Evolutionary conservation across 1,140 invertebrate species (phyloP).

Genomic region (Mycetomoellerius zeteki): DNA sequence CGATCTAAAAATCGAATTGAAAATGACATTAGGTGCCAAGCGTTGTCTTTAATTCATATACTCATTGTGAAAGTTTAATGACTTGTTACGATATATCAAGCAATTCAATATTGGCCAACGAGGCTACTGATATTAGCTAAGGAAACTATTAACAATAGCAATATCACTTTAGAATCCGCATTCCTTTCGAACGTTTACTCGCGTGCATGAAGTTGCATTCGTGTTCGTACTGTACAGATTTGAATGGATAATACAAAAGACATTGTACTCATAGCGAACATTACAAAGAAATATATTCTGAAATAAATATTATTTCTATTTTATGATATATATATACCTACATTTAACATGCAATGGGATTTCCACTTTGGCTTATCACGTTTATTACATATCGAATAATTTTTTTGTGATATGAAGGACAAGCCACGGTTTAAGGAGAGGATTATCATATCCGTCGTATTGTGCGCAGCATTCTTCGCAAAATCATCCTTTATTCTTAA

Average conservation of each 20-base stretch:
- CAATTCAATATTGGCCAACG: slow-evolving; percentile 72
- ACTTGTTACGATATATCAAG: slow-evolving; percentile 66
- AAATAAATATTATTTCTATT: slow-evolving; percentile 23
- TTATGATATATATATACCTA: not conserved
- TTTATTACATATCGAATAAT: not conserved
- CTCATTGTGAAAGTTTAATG: slow-evolving; percentile 65
- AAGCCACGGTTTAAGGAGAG: not conserved
- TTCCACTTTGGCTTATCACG: not conserved
- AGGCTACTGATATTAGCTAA: slow-evolving; percentile 53
- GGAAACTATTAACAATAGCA: slow-evolving; percentile 64
- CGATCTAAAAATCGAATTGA: slow-evolving; percentile 35
- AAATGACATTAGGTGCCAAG: slow-evolving; percentile 42
- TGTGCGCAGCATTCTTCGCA: slow-evolving; percentile 61
- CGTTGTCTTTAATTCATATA: not conserved
- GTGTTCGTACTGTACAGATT: not conserved
- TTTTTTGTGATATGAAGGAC: not conserved
- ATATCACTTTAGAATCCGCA: slow-evolving; percentile 36
- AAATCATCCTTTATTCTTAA: slow-evolving; percentile 77
- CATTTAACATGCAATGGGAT: not conserved
- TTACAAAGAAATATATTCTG: not conserved
- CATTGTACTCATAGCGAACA: not conserved
- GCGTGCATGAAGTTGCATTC: slow-evolving; percentile 42
- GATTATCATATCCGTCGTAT: not conserved
- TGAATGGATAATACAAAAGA: not conserved
- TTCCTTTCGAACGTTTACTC: slow-evolving; percentile 55